Evolutionary conservation across 2,888 invertebrate genomes (phyloP).

Genomic region (Eurytoma californica): DNA sequence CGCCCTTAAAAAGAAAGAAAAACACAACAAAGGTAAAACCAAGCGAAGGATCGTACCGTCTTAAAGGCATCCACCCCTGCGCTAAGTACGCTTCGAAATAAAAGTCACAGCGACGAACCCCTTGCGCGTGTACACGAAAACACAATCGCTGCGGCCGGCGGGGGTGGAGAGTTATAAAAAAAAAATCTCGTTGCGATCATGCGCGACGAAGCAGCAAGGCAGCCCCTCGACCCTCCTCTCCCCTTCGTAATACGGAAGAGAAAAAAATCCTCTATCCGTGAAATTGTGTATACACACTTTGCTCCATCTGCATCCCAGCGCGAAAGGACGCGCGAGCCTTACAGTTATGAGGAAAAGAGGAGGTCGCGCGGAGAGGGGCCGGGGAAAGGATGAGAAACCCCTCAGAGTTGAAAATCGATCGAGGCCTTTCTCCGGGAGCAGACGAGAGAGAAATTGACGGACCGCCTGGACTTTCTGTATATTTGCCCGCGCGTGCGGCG

Average conservation of each 20-base stretch:
- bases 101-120: too few relatives aligned
- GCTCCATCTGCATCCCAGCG: not conserved
- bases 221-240: not conserved
- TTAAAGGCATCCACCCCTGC: too few relatives aligned
- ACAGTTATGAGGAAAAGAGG: slow-evolving; percentile 21
- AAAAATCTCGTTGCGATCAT: slow-evolving; percentile 7
- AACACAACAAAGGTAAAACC: too few relatives aligned
- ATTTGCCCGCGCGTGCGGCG: not conserved
- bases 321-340: not conserved
- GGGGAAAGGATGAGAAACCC: slow-evolving; percentile 34
- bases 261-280: slow-evolving; percentile 21
- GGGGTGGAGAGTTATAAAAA: too few relatives aligned
- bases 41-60: too few relatives aligned
- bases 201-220: not conserved
- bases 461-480: slow-evolving; percentile 7
- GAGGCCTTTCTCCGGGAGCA: slow-evolving; percentile 55
- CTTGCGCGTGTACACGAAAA: too few relatives aligned
- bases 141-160: too few relatives aligned
- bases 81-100: too few relatives aligned
- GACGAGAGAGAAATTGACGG: slow-evolving; percentile 44
- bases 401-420: slow-evolving; percentile 56
- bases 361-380: not conserved
- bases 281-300: slow-evolving; percentile 4
- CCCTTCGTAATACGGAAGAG: not conserved
- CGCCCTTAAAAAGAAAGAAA: too few relatives aligned